Evolutionary conservation across 2,888 invertebrate species (phyloP).

Genomic region (Cataglyphis altisquamis): DNA sequence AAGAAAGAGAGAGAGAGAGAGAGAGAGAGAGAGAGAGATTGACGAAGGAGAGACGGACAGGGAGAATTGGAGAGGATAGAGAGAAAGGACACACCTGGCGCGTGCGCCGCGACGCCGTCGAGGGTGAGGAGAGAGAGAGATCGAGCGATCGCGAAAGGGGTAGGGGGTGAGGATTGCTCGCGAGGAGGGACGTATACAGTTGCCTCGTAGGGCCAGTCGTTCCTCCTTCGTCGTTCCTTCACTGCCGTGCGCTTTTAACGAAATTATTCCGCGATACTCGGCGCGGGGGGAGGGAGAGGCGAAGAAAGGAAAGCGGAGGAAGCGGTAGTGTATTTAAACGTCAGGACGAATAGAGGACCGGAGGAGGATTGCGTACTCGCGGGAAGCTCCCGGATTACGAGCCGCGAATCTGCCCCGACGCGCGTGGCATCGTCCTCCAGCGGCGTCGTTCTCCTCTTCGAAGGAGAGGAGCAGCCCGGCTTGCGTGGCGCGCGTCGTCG

Average conservation of each 20-base stretch:
- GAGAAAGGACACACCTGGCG: constrained; percentile 50
- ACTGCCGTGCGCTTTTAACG: constrained; percentile 80
- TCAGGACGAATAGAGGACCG: not conserved
- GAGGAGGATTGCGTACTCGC: not conserved
- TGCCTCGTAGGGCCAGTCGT: constrained; percentile 82
- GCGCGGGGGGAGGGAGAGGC: not conserved
- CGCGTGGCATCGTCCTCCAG: constrained; percentile 56
- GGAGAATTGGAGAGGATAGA: constrained; percentile 55
- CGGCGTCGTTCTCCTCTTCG: constrained; percentile 44
- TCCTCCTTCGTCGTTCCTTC: constrained; percentile 83
- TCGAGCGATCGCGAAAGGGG: constrained; percentile 30
- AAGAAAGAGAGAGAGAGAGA: constrained; percentile 38
- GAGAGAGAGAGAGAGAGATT: constrained; percentile 42
- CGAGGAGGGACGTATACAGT: constrained; percentile 75
- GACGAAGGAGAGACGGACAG: constrained; percentile 48
- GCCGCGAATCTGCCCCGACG: constrained; percentile 61
- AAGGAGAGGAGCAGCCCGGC: constrained; percentile 11
- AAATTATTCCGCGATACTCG: constrained; percentile 76
- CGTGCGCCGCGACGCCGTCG: constrained; percentile 42
- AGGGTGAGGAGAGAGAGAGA: constrained; percentile 17
- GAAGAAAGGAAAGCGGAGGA: constrained; percentile 19
- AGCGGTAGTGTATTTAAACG: not conserved
- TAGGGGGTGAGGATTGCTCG: constrained; percentile 59
- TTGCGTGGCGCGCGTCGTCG: constrained; percentile 51
- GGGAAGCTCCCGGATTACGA: constrained; percentile 52